phyloP scores from a whole-genome alignment of 1,140 invertebrate species.

The Bradynema listronoti region DNA sequence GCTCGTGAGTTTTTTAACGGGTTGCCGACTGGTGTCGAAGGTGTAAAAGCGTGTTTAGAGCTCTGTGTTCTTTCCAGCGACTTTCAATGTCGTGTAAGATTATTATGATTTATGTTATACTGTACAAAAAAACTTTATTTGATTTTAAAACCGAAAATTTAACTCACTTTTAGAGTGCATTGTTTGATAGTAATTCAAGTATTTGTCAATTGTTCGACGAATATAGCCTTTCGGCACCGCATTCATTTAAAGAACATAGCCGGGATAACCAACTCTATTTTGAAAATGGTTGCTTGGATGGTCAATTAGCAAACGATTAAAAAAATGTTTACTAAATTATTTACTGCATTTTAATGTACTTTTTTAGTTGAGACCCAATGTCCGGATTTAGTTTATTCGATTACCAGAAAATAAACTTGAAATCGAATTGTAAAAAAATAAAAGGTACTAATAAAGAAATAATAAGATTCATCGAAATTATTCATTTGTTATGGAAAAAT shows the following conservation, averaged over 20 bases:
- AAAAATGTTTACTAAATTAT: no score
- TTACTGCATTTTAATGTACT: no score
- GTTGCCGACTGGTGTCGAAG: constrained; percentile 10
- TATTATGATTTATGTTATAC: neutral
- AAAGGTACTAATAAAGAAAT: no score
- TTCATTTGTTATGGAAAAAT: no score
- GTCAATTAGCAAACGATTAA: no score
- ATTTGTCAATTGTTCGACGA: constrained; percentile 19
- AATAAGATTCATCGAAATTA: no score
- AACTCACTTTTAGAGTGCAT: constrained; percentile 18
- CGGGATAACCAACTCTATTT: constrained; percentile 16
- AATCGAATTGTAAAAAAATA: no score
- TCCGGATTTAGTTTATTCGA: no score
- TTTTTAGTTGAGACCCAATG: no score
- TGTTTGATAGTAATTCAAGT: constrained; percentile 14
- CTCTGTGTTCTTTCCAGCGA: constrained; percentile 24
- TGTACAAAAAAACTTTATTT: neutral
- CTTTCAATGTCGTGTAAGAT: constrained; percentile 16
- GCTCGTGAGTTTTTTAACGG: constrained; percentile 25
- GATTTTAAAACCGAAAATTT: neutral
- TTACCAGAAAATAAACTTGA: no score
- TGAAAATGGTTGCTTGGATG: constrained; percentile 15
- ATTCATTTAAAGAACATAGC: constrained; percentile 15
- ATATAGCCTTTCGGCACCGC: constrained; percentile 17
- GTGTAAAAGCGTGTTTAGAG: constrained; percentile 27